Evolutionary conservation across 1,140 invertebrate species (phyloP).

Genomic region (Carcinoscorpius rotundicauda): DNA sequence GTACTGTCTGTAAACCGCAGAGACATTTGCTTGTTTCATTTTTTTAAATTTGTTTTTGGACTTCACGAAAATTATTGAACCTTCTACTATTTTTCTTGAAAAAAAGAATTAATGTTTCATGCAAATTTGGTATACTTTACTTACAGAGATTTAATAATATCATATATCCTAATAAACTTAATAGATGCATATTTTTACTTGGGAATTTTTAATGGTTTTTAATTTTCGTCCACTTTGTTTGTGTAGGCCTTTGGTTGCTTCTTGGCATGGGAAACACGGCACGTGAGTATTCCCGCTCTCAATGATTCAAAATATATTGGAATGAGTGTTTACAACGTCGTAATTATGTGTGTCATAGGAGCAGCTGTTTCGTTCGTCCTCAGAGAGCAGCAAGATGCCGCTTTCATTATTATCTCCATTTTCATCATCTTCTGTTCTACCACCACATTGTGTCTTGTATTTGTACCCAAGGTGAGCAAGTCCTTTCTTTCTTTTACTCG

Average conservation of each 20-base stretch:
- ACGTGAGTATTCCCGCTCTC: conserved; percentile 92
- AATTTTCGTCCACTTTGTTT: conserved; percentile 3
- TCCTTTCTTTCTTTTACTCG: too few relatives aligned
- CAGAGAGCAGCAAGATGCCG: conserved; percentile 87
- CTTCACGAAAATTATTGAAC: too few relatives aligned
- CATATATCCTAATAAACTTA: too few relatives aligned
- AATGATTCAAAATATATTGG: conserved; percentile 79
- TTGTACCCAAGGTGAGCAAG: conserved; percentile 81
- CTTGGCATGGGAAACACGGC: conserved; percentile 95
- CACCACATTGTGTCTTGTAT: conserved; percentile 91
- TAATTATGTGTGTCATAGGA: conserved; percentile 96
- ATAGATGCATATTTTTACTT: too few relatives aligned
- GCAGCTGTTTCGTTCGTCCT: conserved; percentile 86
- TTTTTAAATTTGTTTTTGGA: too few relatives aligned
- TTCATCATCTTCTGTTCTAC: conserved; percentile 99
- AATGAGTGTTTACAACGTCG: conserved; percentile 96
- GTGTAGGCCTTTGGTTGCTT: conserved; percentile 94
- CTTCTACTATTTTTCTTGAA: too few relatives aligned
- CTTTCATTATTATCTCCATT: conserved; percentile 89
- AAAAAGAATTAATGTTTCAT: too few relatives aligned
- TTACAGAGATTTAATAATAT: too few relatives aligned
- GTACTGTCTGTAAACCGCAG: too few relatives aligned
- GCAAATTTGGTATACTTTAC: too few relatives aligned
- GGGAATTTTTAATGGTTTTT: too few relatives aligned
- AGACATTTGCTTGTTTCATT: too few relatives aligned